Percentiles rank a stretch among this genome's conserved stretches.
phyloP scores from a whole-genome alignment of 2,113 vertebrate species.

The Crotophaga sulcirostris region DNA sequence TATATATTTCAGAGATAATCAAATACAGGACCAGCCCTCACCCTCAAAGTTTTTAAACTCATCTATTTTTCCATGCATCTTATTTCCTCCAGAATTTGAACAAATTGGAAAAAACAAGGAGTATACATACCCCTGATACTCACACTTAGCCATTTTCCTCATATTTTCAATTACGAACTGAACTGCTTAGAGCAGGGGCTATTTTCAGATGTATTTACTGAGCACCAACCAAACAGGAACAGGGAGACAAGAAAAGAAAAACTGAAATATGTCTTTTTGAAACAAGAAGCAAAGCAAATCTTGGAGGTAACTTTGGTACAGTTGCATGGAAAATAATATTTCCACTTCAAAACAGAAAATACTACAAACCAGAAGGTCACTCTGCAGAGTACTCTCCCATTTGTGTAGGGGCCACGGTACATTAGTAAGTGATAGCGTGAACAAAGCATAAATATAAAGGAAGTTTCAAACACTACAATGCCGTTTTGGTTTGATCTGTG shows the following conservation, averaged over 20 bases:
- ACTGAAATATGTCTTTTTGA: not conserved
- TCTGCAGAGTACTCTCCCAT: not conserved
- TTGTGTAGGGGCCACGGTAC: not conserved
- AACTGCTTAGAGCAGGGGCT: not conserved
- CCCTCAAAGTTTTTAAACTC: not conserved
- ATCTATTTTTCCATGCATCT: not conserved
- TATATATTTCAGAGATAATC: not conserved
- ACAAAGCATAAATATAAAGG: not conserved
- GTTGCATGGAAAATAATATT: not conserved
- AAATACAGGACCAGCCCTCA: not conserved
- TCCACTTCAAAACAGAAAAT: not conserved
- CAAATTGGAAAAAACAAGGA: not conserved
- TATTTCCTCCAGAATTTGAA: not conserved
- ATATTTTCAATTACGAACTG: not conserved
- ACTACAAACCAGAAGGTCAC: not conserved
- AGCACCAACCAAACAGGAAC: not conserved
- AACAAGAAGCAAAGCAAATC: not conserved
- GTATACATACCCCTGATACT: not conserved
- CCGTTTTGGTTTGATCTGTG: not conserved
- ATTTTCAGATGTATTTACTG: not conserved
- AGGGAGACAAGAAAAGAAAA: not conserved
- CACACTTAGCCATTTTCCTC: accelerated
- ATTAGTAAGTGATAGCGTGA: not conserved
- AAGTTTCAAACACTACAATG: not conserved
- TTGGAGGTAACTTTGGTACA: not conserved